These are phyloP conservation scores for Hypolimnas misippus DNA, from an alignment of 2,888 invertebrate genomes.

Conservation along the genomic window DNA sequence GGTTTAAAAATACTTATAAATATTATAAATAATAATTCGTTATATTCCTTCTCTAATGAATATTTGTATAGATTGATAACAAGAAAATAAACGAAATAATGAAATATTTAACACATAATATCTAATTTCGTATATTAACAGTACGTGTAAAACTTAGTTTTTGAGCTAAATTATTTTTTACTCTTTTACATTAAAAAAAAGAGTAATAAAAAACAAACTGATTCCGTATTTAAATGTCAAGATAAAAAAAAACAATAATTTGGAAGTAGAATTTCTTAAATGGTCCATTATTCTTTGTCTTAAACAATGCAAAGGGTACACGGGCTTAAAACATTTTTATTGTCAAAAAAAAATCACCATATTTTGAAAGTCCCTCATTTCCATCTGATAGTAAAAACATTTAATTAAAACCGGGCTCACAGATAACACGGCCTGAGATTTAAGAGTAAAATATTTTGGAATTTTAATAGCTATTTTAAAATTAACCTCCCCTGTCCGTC, in stretches of 20 bases:
- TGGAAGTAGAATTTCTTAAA: neutral
- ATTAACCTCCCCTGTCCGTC: constrained; percentile 48
- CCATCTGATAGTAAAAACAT: constrained; percentile 64
- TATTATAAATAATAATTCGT: too few relatives aligned
- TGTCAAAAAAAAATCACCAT: constrained; percentile 31
- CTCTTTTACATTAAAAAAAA: neutral
- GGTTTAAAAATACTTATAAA: too few relatives aligned
- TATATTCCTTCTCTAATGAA: too few relatives aligned
- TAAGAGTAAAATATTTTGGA: constrained; percentile 50
- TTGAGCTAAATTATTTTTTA: too few relatives aligned
- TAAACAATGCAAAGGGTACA: constrained; percentile 12
- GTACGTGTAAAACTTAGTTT: too few relatives aligned
- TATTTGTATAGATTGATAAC: too few relatives aligned
- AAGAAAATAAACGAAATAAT: too few relatives aligned
- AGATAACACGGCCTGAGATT: constrained; percentile 57
- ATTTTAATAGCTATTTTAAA: constrained; percentile 53
- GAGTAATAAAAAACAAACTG: neutral
- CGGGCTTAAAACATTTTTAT: constrained; percentile 2
- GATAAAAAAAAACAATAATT: neutral
- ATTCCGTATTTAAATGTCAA: neutral
- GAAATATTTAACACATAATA: too few relatives aligned
- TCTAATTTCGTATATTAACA: too few relatives aligned
- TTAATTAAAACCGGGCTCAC: constrained; percentile 56
- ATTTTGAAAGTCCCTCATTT: constrained; percentile 17
- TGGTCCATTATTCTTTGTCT: neutral